Conservation (phyloP, 1,140 invertebrate genomes). For the Babylonia areolata region DNA sequence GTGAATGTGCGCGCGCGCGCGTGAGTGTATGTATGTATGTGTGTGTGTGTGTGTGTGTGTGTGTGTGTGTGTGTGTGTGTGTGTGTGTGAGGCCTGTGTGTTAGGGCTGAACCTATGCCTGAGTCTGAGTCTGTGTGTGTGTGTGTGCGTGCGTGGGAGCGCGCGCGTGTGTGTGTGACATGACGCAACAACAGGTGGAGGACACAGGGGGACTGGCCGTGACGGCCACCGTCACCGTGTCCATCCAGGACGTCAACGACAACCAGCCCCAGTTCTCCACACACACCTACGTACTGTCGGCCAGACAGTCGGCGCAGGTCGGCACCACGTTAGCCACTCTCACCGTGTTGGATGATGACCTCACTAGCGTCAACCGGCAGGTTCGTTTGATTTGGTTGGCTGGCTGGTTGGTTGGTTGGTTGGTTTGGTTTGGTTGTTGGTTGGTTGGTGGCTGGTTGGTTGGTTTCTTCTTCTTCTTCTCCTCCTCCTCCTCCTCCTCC, state of each 20-base stretch:
- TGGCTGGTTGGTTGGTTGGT: no score
- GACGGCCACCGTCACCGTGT: conserved; percentile 31
- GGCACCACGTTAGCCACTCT: conserved; percentile 28
- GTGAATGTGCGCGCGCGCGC: background rate
- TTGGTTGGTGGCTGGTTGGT: no score
- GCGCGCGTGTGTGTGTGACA: background rate
- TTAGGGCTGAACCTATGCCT: conserved; percentile 17
- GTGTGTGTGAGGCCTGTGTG: conserved; percentile 13
- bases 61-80: conserved; percentile 26
- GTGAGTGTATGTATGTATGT: background rate
- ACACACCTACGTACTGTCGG: conserved; percentile 32
- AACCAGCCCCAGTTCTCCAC: conserved; percentile 32
- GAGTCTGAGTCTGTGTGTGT: conserved; percentile 8
- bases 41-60: conserved; percentile 1
- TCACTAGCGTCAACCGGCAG: background rate
- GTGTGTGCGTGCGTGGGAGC: background rate
- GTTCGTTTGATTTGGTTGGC: no score
- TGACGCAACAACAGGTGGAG: background rate
- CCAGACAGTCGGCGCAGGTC: background rate
- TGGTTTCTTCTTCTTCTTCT: no score
- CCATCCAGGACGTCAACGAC: conserved; percentile 31
- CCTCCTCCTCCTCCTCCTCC: no score
- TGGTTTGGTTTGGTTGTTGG: no score
- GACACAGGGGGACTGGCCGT: conserved; percentile 32
- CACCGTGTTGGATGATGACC: conserved; percentile 41